phyloP scores from a whole-genome alignment of 2,888 invertebrate species.

The Sesia bembeciformis region DNA sequence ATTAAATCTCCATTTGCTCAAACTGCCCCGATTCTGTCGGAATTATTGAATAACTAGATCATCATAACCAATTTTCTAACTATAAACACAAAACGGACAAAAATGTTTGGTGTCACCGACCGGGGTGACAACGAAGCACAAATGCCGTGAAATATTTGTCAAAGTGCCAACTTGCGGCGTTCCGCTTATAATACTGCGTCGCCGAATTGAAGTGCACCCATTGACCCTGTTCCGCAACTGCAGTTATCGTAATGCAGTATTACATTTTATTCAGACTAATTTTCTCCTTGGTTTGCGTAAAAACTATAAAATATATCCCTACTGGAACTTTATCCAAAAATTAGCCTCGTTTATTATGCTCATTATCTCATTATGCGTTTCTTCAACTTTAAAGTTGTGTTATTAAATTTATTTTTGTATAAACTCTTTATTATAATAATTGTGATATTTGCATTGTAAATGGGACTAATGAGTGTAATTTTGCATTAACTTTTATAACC shows the following conservation, averaged over 20 bases:
- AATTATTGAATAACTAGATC: neutral
- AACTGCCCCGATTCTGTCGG: too few relatives aligned
- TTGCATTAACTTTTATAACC: too few relatives aligned
- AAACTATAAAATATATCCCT: too few relatives aligned
- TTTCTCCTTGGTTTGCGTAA: neutral
- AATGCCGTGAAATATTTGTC: constrained; percentile 58
- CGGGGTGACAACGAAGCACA: constrained; percentile 47
- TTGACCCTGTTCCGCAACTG: constrained; percentile 32
- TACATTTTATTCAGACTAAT: neutral
- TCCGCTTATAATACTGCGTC: constrained; percentile 17
- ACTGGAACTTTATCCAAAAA: too few relatives aligned
- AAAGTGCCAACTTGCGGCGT: constrained; percentile 42
- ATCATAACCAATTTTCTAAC: neutral
- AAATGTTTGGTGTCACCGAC: constrained; percentile 35
- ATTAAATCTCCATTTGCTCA: too few relatives aligned
- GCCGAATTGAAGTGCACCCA: constrained; percentile 26
- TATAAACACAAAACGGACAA: constrained; percentile 18
- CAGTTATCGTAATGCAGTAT: constrained; percentile 39
- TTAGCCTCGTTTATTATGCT: too few relatives aligned
- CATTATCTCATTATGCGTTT: too few relatives aligned
- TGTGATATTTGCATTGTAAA: too few relatives aligned
- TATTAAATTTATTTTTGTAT: too few relatives aligned
- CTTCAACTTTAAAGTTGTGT: too few relatives aligned
- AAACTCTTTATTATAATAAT: too few relatives aligned
- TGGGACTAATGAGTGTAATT: too few relatives aligned